phyloP scores from a whole-genome alignment of 2,888 invertebrate species.

The Nemoura dubitans region DNA sequence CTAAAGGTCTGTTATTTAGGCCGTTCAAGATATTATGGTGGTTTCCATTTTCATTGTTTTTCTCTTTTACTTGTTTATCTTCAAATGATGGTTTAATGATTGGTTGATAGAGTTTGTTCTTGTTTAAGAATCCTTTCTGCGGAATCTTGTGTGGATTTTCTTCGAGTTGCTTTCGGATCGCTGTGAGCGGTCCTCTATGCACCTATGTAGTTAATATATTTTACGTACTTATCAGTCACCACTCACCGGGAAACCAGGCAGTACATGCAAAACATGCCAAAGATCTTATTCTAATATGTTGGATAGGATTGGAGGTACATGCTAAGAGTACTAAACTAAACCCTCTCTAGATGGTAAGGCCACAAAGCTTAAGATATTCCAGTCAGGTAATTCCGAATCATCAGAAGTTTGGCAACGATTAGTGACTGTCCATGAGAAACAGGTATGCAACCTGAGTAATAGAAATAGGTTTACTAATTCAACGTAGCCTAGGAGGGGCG shows the following conservation, averaged over 20 bases:
- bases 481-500: no score
- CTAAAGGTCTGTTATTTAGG: slow-evolving; percentile 32
- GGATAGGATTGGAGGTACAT: no score
- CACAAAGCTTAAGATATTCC: no score
- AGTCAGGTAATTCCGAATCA: no score
- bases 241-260: neutral
- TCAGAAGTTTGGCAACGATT: no score
- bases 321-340: no score
- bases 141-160: slow-evolving; percentile 53
- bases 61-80: slow-evolving; percentile 40
- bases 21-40: slow-evolving; percentile 45
- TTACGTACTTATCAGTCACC: neutral
- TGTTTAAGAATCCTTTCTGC: slow-evolving; percentile 58
- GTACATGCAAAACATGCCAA: neutral
- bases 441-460: no score
- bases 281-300: no score
- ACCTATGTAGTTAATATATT: slow-evolving; percentile 59
- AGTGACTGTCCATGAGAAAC: no score
- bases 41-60: slow-evolving; percentile 51
- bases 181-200: slow-evolving; percentile 60
- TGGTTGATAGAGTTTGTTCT: slow-evolving; percentile 54
- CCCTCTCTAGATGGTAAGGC: no score
- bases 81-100: slow-evolving; percentile 67
- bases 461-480: no score
- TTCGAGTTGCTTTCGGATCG: slow-evolving; percentile 48